Conservation (phyloP, 2,888 invertebrate species). For the Trissolcus japonicus region DNA sequence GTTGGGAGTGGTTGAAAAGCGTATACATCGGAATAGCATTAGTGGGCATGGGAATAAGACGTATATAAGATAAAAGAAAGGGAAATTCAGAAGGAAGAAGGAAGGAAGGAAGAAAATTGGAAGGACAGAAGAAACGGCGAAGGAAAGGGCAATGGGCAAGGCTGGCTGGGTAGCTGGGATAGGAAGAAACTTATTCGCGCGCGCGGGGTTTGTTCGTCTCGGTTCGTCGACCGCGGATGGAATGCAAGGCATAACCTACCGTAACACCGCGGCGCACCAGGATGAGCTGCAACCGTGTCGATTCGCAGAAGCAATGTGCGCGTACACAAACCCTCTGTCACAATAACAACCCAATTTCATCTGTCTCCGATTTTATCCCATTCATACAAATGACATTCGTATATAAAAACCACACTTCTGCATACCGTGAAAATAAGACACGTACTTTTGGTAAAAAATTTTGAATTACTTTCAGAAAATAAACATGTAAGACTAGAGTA, state of each 20-base stretch:
- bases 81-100: conserved; percentile 57
- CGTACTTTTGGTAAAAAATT: no score
- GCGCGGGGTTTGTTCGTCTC: conserved; percentile 67
- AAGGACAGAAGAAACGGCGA: conserved; percentile 26
- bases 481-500: no score
- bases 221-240: conserved; percentile 74
- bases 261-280: conserved; percentile 68
- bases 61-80: conserved; percentile 48
- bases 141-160: conserved; percentile 53
- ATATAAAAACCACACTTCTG: no score
- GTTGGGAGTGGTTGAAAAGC: conserved; percentile 25
- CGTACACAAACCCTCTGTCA: conserved; percentile 38
- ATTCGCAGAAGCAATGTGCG: conserved; percentile 64
- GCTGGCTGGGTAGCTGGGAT: conserved; percentile 65
- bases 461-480: no score
- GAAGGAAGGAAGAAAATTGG: conserved; percentile 53
- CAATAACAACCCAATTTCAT: conserved; percentile 18
- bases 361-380: conserved; percentile 24
- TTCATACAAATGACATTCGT: not conserved
- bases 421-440: no score
- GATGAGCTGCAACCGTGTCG: conserved; percentile 53
- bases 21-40: conserved; percentile 21
- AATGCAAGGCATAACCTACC: conserved; percentile 75
- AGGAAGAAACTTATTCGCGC: conserved; percentile 55
- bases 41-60: conserved; percentile 59